These are phyloP conservation scores for Nomada fucata DNA, from an alignment of 2,888 invertebrate genomes.

Conservation along the genomic window DNA sequence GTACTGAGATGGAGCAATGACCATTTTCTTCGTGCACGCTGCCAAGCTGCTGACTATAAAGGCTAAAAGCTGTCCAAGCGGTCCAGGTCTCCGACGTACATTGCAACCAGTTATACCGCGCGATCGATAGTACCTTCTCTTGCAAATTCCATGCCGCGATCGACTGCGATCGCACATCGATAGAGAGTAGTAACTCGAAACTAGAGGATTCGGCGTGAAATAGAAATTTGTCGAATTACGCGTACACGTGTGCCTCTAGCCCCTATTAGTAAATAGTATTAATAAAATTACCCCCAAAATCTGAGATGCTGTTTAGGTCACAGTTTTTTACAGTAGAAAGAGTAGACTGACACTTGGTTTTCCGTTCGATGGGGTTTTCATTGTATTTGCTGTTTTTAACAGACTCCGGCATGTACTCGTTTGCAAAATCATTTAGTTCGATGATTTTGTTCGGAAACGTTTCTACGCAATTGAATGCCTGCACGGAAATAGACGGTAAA, in stretches of 20 bases:
- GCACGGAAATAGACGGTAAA: constrained; percentile 11
- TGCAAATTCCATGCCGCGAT: constrained; percentile 72
- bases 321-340: constrained; percentile 66
- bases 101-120: constrained; percentile 65
- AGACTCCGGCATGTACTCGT: constrained; percentile 72
- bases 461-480: constrained; percentile 76
- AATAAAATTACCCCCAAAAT: constrained; percentile 63
- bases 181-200: constrained; percentile 70
- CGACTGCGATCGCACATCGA: constrained; percentile 66
- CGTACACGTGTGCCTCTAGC: too few relatives aligned
- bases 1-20: constrained; percentile 75
- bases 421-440: constrained; percentile 74
- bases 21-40: constrained; percentile 72
- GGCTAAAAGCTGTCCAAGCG: constrained; percentile 75
- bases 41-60: constrained; percentile 74
- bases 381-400: constrained; percentile 60
- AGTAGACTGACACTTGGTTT: constrained; percentile 62
- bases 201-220: constrained; percentile 33
- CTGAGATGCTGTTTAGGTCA: constrained; percentile 63
- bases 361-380: constrained; percentile 49
- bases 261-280: not conserved
- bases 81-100: constrained; percentile 74
- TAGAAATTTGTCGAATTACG: not conserved
- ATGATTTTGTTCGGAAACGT: constrained; percentile 76
- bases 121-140: constrained; percentile 73